Base-by-base conservation (phyloP, 2,113 vertebrate species). In the Gallinago paraguaiae region DNA sequence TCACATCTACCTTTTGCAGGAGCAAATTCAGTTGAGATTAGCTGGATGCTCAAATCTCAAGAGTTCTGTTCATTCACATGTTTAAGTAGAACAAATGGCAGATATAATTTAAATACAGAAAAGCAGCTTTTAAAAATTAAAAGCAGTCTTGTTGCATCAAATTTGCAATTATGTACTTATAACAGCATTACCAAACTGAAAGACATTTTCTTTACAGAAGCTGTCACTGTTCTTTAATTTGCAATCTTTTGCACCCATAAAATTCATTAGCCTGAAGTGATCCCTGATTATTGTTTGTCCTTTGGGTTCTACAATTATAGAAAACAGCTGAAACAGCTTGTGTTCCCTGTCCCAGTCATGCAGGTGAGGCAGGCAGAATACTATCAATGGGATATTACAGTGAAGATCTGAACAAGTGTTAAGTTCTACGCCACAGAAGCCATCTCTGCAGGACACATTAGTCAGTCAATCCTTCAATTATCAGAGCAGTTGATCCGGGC, bases 51-150 rank as follows among this genome's bases (percentile, higher is more conserved):
- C 61, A 41, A 1, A 6, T 10, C 46, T 61, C 14, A 24, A 39
- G 3, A 46, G 20, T 60, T 20, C 37, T 59, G 25, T 63, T 67
- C 3, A 0, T 28, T 20, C 56, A 11, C 14, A 3, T 1, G 4
- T 4, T 20, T 17, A 1, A 33, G 50, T 2, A n/a, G 22, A 50
- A 41, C 22, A 14, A 68, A 4, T 4, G 3, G 9, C 57, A 76
- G 61, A 48, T 33, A 13, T 6, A 2, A 61, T 27, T 57, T 27
- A 45, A 0, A 37, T 0, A 31, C 3, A 84, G 20, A 31, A 86
- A 63, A 78, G 11, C 17, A 59, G 56, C 22, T 74, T 76, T 69
- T 18, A 57, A 76, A 83, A 86, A 56, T 10, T 8, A 8, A 5
- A 50, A 20, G 9, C 6, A 56, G 43, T 45, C 12, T 77, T 13